phyloP scores from a whole-genome alignment of 2,113 vertebrate species.

The Solenodon paradoxus region DNA sequence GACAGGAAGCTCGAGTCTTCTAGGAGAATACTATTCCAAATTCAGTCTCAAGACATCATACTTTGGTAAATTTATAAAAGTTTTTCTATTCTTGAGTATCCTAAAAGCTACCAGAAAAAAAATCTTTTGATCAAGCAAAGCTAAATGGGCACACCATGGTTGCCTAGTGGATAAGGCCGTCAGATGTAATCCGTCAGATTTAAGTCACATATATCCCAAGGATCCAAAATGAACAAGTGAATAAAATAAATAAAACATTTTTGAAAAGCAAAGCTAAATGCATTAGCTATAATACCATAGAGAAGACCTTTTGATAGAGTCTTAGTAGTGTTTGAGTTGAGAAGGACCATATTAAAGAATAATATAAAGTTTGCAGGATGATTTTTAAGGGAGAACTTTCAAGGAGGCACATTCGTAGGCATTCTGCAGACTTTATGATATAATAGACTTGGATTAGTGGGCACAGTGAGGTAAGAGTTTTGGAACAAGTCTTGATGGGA shows the following conservation, averaged over 20 bases:
- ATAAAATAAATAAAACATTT: no score
- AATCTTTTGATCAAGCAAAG: not conserved
- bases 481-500: not conserved
- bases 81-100: not conserved
- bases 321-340: not conserved
- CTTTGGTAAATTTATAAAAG: not conserved
- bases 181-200: no score
- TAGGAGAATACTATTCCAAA: not conserved
- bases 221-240: no score
- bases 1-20: not conserved
- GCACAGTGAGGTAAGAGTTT: not conserved
- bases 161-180: no score
- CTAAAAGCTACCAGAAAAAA: not conserved
- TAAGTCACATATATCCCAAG: no score
- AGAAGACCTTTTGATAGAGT: not conserved
- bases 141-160: no score
- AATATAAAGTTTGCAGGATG: not conserved
- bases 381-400: not conserved
- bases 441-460: not conserved
- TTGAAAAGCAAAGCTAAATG: conserved; percentile 17
- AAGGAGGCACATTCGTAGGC: not conserved
- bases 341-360: not conserved
- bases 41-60: not conserved
- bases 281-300: not conserved
- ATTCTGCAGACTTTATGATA: conserved; percentile 10